Conservation (phyloP, 2,113 vertebrate genomes). For the Eidolon helvum region DNA sequence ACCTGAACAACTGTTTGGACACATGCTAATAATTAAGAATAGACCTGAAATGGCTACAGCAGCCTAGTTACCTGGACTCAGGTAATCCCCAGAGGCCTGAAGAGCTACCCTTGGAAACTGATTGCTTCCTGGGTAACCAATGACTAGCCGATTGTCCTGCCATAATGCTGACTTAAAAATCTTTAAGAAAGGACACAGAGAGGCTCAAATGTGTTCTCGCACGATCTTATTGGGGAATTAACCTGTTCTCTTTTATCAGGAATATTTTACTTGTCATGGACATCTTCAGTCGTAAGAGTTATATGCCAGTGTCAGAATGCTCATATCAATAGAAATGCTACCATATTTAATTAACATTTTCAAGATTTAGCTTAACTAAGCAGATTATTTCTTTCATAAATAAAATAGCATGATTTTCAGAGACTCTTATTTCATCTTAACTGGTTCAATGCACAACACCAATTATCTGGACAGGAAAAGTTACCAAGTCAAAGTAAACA, state of each 20-base stretch:
- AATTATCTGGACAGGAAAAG: conserved; percentile 51
- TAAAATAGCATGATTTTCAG: neutral
- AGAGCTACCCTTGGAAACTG: neutral
- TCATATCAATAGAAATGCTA: neutral
- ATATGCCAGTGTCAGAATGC: neutral
- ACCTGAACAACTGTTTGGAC: neutral
- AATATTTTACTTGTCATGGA: neutral
- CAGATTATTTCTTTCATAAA: neutral
- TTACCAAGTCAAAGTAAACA: conserved; percentile 46
- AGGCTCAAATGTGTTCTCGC: neutral
- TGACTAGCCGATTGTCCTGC: neutral
- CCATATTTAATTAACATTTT: neutral
- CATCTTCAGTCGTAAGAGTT: neutral
- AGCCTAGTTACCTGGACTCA: neutral
- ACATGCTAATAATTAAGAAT: neutral
- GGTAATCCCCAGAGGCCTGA: neutral
- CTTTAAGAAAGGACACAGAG: neutral
- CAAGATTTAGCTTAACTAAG: neutral
- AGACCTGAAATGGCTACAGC: neutral
- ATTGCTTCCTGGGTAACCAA: neutral
- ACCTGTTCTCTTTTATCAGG: neutral
- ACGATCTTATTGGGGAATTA: neutral
- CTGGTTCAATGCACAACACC: neutral
- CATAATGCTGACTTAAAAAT: neutral
- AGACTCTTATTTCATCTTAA: neutral